These are phyloP conservation scores for Panzeria rudis DNA, from an alignment of 2,888 invertebrate genomes.

Conservation along the genomic window DNA sequence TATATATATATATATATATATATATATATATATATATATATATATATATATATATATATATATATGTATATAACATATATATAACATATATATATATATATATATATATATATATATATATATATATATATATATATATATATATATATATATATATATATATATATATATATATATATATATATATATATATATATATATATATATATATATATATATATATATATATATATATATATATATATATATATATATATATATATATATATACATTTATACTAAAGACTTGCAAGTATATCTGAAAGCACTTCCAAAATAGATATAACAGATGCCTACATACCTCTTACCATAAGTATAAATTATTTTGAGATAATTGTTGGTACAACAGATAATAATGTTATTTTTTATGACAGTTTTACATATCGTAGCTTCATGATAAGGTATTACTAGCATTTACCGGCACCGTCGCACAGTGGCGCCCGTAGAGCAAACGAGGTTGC, in stretches of 20 bases:
- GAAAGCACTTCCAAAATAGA: too few relatives aligned
- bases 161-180: slow-evolving; percentile 28
- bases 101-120: slow-evolving; percentile 34
- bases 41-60: slow-evolving; percentile 33
- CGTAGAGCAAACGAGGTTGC: too few relatives aligned
- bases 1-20: slow-evolving; percentile 28
- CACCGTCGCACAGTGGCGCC: too few relatives aligned
- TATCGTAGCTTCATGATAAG: too few relatives aligned
- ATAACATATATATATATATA: slow-evolving; percentile 36
- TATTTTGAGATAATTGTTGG: too few relatives aligned
- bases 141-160: slow-evolving; percentile 24
- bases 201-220: slow-evolving; percentile 22
- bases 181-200: slow-evolving; percentile 35
- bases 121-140: slow-evolving; percentile 22
- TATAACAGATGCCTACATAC: too few relatives aligned
- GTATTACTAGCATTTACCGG: too few relatives aligned
- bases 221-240: not conserved
- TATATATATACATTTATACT: not conserved
- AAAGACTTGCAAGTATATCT: too few relatives aligned
- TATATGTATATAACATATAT: too few relatives aligned
- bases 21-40: slow-evolving; percentile 40
- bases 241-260: not conserved
- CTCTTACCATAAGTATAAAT: too few relatives aligned
- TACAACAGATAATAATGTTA: too few relatives aligned
- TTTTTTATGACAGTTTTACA: too few relatives aligned